Conservation (phyloP, 2,797 vertebrate species). For the Anisognathus igniventris region DNA sequence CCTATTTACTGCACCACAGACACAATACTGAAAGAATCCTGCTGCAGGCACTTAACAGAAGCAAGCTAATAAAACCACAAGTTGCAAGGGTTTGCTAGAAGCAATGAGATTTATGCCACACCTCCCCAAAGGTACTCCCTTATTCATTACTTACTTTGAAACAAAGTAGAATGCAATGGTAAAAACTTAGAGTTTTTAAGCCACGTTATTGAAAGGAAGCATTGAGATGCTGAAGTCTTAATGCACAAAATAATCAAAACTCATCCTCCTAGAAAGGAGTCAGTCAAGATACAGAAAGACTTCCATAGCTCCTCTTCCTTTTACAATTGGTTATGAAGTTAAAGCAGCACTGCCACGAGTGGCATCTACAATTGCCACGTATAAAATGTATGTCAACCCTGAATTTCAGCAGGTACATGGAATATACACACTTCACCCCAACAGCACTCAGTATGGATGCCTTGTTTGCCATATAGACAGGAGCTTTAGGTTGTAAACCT, state of each 20-base stretch:
- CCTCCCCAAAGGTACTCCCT: neutral
- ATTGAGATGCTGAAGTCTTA: neutral
- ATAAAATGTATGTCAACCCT: neutral
- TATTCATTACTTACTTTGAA: neutral
- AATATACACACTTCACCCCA: neutral
- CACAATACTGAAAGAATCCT: slow-evolving; percentile 58
- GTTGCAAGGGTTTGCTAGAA: slow-evolving; percentile 3
- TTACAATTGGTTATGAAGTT: neutral
- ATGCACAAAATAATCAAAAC: neutral
- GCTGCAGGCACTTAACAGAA: slow-evolving; percentile 62
- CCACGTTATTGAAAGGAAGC: neutral
- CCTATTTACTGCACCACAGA: slow-evolving; percentile 63
- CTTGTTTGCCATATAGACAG: neutral
- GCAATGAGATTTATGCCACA: neutral
- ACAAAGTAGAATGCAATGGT: neutral
- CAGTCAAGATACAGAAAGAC: neutral
- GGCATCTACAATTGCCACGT: neutral
- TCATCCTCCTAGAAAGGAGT: neutral
- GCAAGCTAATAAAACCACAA: slow-evolving; percentile 49
- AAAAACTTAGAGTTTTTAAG: neutral
- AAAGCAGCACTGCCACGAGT: neutral
- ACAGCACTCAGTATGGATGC: neutral
- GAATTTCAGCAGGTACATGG: neutral
- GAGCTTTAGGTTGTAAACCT: neutral
- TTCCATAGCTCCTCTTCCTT: neutral